Evolutionary conservation across 1,140 invertebrate genomes (phyloP), one percentile per base, ranked within the genome.

Genomic region (Musca vetustissima): DNA sequence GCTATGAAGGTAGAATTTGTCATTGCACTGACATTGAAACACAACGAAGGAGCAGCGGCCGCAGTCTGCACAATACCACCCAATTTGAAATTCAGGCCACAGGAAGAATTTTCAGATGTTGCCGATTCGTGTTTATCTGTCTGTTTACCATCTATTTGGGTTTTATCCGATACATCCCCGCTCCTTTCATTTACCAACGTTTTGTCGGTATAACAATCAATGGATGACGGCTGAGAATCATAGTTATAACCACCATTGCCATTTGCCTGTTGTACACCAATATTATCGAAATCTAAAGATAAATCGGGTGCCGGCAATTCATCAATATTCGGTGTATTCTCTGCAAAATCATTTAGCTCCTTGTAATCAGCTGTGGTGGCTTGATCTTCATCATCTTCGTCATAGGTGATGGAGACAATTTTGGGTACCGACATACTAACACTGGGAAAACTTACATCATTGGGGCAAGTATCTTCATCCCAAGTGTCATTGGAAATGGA

Each of bases 391-490:
- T 0, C 72, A 69, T 85, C 83, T 47, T 76, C 73, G 65, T 91
- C 89, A 73, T 90, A 89, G 68, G 87, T 87, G 52, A 91, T 88
- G 0, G 91, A 91, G 0, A 87, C 86, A 0, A 89, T 85, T 61
- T 91, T 79, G 1, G 91, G 91, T 0, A 88, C 88, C 36, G 90
- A 90, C 19, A 89, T 87, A 68, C 91, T 93, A 17, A 93, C 88
- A 50, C 89, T 93, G 0, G 91, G 91, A 76, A 92, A 93, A 0
- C 91, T 90, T 47, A 91, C 83, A 72, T 92, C 91, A 78, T 91
- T 90, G 1, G 89, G 89, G 59, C 87, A 89, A 13, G 86, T 86
- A 73, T 91, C 88, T 69, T 92, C 91, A 73, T 91, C 92, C 91
- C 92, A 93, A 0, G 90, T 92, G 73, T 91, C 90, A 68, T 84